Evolutionary conservation across 1,140 invertebrate species (phyloP), one percentile per base, ranked within the genome.

Genomic region (Trialeurodes vaporariorum): DNA sequence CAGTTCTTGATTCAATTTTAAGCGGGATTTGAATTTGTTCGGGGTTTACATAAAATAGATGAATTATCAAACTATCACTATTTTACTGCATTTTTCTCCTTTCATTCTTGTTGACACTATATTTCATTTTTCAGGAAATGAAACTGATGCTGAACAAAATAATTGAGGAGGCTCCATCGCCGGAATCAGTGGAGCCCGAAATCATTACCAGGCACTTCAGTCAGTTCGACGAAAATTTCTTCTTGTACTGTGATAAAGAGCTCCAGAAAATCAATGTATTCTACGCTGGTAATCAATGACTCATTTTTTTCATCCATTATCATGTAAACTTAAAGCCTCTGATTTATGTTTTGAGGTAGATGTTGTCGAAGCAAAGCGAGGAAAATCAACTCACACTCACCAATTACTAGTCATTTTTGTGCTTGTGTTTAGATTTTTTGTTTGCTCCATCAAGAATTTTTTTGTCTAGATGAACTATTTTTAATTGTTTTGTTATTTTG

Each of bases 261-360:
- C 78, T 93, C 61, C 82, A 86, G 62, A 94, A 93, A 79, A 93
- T 94, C 68, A 93, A 93, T 77, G 91, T 88, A 17, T 94, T 94
- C 75, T 94, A 89, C 76, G 86, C 89, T 72, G 86, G 86, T 87
- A 75, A 66, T 58, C 63, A 61, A 23, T 59, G 27, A 2, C 1
- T n/a, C 9, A n/a, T n/a, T n/a, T n/a, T n/a, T n/a, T n/a, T n/a
- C n/a, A n/a, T n/a, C n/a, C n/a, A n/a, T n/a, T n/a, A n/a, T n/a
- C n/a, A n/a, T n/a, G n/a, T n/a, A n/a, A n/a, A n/a, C n/a, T n/a
- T n/a, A n/a, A n/a, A n/a, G n/a, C n/a, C n/a, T n/a, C n/a, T n/a
- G n/a, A n/a, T n/a, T n/a, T n/a, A n/a, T n/a, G n/a, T n/a, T n/a
- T n/a, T n/a, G n/a, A n/a, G n/a, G n/a, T n/a, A n/a, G n/a, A n/a